These are phyloP conservation scores for Potamarius usumacintae DNA, from an alignment of 2,113 vertebrate genomes.

Conservation along the genomic window DNA sequence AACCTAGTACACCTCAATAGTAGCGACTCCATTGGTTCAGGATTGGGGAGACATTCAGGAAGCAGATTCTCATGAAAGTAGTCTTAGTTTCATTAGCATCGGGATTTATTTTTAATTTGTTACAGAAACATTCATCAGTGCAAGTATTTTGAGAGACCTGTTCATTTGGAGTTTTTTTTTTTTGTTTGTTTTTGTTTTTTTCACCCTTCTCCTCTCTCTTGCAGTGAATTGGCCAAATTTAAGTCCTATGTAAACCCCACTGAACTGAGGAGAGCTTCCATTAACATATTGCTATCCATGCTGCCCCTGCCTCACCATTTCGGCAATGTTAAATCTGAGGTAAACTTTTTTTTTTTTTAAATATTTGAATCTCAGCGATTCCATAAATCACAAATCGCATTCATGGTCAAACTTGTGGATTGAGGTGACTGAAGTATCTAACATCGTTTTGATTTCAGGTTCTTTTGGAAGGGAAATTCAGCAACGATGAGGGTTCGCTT, in stretches of 20 bases:
- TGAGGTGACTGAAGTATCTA: not conserved
- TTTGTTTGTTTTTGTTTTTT: too few species aligned
- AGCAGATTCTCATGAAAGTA: not conserved
- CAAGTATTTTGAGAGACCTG: not conserved
- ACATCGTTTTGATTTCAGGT: slow-evolving; percentile 64
- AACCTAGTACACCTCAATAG: not conserved
- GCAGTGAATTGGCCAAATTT: slow-evolving; percentile 88
- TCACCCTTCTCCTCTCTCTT: not conserved
- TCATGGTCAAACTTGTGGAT: not conserved
- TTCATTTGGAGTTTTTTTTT: not conserved
- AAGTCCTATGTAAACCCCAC: slow-evolving; percentile 86
- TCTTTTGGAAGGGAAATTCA: slow-evolving; percentile 88
- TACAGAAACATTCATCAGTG: not conserved
- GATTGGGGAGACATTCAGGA: not conserved
- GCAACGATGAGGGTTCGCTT: slow-evolving; percentile 80
- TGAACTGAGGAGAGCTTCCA: slow-evolving; percentile 88
- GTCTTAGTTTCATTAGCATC: not conserved
- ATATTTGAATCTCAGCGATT: not conserved
- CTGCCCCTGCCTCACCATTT: slow-evolving; percentile 90
- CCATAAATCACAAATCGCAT: not conserved
- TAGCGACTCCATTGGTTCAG: not conserved
- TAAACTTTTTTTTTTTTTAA: slow-evolving; percentile 55
- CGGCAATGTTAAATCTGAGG: slow-evolving; percentile 86
- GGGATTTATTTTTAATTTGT: not conserved
- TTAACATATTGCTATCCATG: slow-evolving; percentile 87